phyloP scores from a whole-genome alignment of 2,113 vertebrate species.

The Oncorhynchus kisutch region DNA sequence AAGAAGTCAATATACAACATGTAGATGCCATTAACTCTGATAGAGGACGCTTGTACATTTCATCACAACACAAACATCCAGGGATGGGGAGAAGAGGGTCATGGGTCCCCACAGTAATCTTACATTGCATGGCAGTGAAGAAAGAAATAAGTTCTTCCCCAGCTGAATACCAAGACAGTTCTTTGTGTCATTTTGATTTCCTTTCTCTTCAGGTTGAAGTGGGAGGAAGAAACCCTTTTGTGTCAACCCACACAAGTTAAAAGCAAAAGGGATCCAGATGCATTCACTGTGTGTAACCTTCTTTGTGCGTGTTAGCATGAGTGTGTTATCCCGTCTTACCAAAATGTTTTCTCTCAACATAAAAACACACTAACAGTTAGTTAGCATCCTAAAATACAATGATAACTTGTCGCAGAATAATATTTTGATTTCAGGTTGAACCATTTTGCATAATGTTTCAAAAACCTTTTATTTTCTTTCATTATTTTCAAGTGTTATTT shows the following conservation, averaged over 20 bases:
- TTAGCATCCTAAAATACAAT: no score
- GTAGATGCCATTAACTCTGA: slow-evolving; percentile 5
- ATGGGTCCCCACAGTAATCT: slow-evolving; percentile 67
- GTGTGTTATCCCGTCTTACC: no score
- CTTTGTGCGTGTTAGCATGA: no score
- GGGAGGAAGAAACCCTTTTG: slow-evolving; percentile 70
- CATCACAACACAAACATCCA: slow-evolving; percentile 41
- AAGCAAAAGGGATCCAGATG: slow-evolving; percentile 66
- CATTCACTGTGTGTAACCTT: neutral
- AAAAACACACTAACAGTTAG: no score
- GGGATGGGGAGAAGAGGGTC: slow-evolving; percentile 39
- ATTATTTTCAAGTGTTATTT: no score
- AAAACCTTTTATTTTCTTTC: no score
- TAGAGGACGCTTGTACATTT: slow-evolving; percentile 4
- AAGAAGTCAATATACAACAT: neutral
- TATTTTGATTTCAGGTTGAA: no score
- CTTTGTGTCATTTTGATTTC: slow-evolving; percentile 73
- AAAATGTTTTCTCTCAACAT: no score
- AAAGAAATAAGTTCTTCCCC: slow-evolving; percentile 66
- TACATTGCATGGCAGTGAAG: slow-evolving; percentile 62
- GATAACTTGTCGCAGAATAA: no score
- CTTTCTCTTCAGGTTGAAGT: slow-evolving; percentile 61
- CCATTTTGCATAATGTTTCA: no score
- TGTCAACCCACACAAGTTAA: slow-evolving; percentile 71
- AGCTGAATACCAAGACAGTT: slow-evolving; percentile 59